Conservation (phyloP, 1,140 invertebrate genomes). For the Mizuhopecten yessoensis region DNA sequence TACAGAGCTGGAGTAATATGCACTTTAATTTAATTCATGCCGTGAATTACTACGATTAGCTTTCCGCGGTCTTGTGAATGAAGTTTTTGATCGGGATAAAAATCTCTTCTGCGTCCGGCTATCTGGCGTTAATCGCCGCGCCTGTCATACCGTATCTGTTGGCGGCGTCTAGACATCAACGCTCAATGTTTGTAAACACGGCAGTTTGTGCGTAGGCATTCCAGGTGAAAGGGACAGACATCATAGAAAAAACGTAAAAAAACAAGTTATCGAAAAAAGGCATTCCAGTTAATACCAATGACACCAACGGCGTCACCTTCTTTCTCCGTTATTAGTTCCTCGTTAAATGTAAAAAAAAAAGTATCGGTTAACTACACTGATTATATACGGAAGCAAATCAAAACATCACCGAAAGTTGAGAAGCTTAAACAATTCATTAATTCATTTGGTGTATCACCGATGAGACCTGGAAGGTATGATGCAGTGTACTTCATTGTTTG, state of each 20-base stretch:
- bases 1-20: not conserved
- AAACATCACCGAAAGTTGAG: too few relatives aligned
- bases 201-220: not conserved
- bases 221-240: not conserved
- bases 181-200: not conserved
- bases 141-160: not conserved
- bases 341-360: too few relatives aligned
- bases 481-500: too few relatives aligned
- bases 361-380: too few relatives aligned
- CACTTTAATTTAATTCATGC: not conserved
- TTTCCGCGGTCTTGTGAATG: not conserved
- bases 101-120: not conserved
- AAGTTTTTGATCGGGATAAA: not conserved
- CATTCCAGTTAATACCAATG: not conserved
- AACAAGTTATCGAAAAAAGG: not conserved
- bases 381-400: too few relatives aligned
- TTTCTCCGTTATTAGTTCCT: not conserved
- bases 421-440: too few relatives aligned
- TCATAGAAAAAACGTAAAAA: not conserved
- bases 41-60: slow-evolving; percentile 13
- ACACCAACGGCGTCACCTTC: not conserved
- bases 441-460: too few relatives aligned
- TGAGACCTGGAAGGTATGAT: too few relatives aligned
- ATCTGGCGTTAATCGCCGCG: not conserved
- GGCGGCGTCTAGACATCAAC: not conserved